Evolutionary conservation across 1,140 invertebrate genomes (phyloP), one percentile per base, ranked within the genome.

Genomic region (Aphaenogaster ashmeadi): DNA sequence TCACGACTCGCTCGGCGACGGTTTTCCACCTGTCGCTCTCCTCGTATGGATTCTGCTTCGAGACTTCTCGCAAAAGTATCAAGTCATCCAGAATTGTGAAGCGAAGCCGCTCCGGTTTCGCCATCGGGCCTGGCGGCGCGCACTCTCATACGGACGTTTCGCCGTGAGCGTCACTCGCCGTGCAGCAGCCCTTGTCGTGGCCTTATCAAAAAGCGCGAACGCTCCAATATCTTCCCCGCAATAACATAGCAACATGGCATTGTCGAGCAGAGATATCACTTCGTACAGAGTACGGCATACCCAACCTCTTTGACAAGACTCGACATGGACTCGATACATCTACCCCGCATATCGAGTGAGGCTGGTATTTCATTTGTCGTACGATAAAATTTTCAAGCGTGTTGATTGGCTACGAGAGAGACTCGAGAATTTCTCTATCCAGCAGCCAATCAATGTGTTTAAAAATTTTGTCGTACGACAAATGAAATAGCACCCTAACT

Each of bases 161-260:
- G 36, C 13, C 36, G 47, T 36, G 47, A 66, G 3, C 36, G n/a
- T 69, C 15, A 21, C n/a, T 58, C 67, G 21, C 38, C 21, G 18
- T 38, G n/a, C 56, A 47, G 9, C 21, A 60, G 33, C 8, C 27
- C 15, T 58, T 38, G 44, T 71, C 44, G 69, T 38, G 27, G 33
- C 5, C 38, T 21, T 38, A 15, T 5, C n/a, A 33, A 60, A 62
- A 80, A 52, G 78, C 62, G 78, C 21, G 41, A 74, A 60, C 67
- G 27, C 33, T 36, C 41, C 27, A 27, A 27, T 38, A 62, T 50
- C 41, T 74, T 54, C 15, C 33, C 13, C 33, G 79, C n/a, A 84
- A 84, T 74, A 83, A 83, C 80, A 72, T 74, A 83, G 18, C 69
- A 84, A 84, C 80, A 84, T 84, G 54, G 44, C 47, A 84, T 27